Evolutionary conservation across 2,888 invertebrate species (phyloP), one percentile per base, ranked within the genome.

Genomic region (Dascillus cervinus): DNA sequence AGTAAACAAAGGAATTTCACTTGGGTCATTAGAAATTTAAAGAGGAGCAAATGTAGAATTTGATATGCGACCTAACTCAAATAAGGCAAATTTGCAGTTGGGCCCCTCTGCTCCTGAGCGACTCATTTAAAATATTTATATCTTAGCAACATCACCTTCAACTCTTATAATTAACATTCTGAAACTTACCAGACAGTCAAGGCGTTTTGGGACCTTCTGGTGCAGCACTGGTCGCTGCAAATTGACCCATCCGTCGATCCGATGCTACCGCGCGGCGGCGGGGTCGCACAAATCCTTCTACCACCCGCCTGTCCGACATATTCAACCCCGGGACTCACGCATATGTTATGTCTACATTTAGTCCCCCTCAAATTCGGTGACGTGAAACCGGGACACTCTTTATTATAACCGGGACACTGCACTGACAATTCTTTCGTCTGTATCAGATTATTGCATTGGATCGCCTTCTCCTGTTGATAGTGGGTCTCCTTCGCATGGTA

Each of bases 221-320:
- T 41, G 39, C 60, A 60, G 43, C 64, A 62, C 35, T 52, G 54
- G 25, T 62, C 61, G 29, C 48, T 53, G 39, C 59, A 59, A 26
- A 52, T 31, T 19, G 51, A 40, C 15, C 50, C 51, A 19, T 56
- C 57, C 5, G 44, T 52, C 3, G 55, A 52, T 11, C 55, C 53
- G 26, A 54, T 46, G 44, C 56, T 56, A 8, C 55, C 56, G 25
- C 66, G 52, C 2, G 62, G 60, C 4, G 64, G 64, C 11, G 65
- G 64, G 25, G 63, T 65, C 6, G 64, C 64, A 43, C 64, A 63
- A 21, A 65, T 62, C 44, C 74, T 69, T 33, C 79, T 65, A 3
- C 77, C 77, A 14, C 76, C 77, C 41, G 73, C 73, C 20, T 73
- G 73, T 13, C 76, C 77, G 47, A 77, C 75, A 56, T 77, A 79